phyloP scores from a whole-genome alignment of 2,888 invertebrate species.

The Rotaria socialis region DNA sequence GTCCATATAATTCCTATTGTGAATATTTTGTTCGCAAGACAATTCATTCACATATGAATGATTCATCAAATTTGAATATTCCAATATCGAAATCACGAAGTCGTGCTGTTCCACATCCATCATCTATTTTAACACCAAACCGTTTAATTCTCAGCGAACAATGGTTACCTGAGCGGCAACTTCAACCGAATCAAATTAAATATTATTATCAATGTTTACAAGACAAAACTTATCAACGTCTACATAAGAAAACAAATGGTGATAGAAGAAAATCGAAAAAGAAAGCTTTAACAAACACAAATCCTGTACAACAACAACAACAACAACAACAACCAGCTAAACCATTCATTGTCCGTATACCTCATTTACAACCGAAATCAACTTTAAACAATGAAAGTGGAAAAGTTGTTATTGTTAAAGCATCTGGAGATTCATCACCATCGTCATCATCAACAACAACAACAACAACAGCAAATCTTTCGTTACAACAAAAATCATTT shows the following conservation, averaged over 20 bases:
- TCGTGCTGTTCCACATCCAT: constrained; percentile 25
- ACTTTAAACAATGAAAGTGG: neutral
- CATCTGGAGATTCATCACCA: neutral
- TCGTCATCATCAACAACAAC: no score
- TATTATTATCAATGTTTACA: constrained; percentile 28
- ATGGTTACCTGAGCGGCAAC: constrained; percentile 27
- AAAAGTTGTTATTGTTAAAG: constrained; percentile 30
- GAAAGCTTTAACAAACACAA: neutral
- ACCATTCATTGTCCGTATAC: constrained; percentile 35
- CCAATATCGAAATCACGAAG: constrained; percentile 11
- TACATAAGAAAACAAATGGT: neutral
- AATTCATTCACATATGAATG: neutral
- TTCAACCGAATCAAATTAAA: constrained; percentile 32
- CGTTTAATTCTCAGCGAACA: neutral
- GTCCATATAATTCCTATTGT: neutral
- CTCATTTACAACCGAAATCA: constrained; percentile 29
- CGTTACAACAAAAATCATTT: constrained; percentile 28
- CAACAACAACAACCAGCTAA: neutral
- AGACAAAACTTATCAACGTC: neutral
- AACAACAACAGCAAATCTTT: neutral
- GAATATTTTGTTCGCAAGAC: constrained; percentile 33
- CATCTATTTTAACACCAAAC: neutral
- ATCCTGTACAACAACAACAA: neutral
- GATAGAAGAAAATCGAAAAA: neutral
- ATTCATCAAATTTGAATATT: neutral